phyloP scores from a whole-genome alignment of 2,113 vertebrate genomes.

The Glareola pratincola region DNA sequence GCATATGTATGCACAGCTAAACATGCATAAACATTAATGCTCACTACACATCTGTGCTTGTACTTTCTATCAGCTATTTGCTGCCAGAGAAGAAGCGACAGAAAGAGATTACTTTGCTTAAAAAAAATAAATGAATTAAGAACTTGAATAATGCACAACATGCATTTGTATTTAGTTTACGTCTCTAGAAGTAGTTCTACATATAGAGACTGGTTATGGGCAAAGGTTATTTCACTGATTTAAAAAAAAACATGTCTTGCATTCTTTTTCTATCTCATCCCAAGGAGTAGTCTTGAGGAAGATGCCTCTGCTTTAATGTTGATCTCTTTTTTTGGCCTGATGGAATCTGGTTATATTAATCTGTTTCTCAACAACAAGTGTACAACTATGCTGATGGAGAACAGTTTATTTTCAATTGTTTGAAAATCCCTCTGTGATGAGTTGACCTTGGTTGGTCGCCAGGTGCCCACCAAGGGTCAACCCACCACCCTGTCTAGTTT shows the following conservation, averaged over 20 bases:
- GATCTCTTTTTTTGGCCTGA: not conserved
- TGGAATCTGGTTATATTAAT: not conserved
- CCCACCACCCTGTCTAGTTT: not conserved
- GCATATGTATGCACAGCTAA: not conserved
- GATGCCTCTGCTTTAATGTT: not conserved
- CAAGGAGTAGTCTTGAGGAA: not conserved
- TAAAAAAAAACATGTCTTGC: not conserved
- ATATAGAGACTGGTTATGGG: not conserved
- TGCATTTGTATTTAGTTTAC: not conserved
- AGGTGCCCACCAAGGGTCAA: not conserved
- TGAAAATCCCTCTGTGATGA: not conserved
- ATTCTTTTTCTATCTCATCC: not conserved
- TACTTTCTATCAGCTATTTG: not conserved
- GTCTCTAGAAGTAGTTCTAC: not conserved
- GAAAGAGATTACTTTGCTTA: not conserved
- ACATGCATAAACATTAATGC: not conserved
- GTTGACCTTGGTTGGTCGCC: not conserved
- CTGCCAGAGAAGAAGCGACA: not conserved
- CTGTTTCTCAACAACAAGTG: not conserved
- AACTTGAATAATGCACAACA: not conserved
- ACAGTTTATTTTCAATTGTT: not conserved
- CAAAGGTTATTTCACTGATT: not conserved
- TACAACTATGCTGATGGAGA: not conserved
- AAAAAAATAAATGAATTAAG: not conserved
- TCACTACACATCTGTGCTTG: not conserved